Evolutionary conservation across 1,140 invertebrate species (phyloP).

Genomic region (Melanaphis sacchari): DNA sequence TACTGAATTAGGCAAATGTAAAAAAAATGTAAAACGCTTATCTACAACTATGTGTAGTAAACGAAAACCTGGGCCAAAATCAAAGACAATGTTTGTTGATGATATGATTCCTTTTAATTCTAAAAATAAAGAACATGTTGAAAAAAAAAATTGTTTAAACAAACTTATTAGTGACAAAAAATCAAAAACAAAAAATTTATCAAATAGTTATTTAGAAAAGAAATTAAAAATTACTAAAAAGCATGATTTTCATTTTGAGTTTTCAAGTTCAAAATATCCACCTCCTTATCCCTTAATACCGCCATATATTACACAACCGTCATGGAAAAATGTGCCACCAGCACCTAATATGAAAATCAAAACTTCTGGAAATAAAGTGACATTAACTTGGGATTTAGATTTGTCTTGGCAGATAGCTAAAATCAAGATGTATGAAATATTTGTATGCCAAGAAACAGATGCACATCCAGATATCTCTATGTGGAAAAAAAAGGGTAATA

Average conservation of each 20-base stretch:
- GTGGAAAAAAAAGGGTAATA: conserved; percentile 5
- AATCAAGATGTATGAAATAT: conserved; percentile 19
- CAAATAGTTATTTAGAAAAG: background rate
- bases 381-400: background rate
- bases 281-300: conserved; percentile 1
- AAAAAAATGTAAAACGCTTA: background rate
- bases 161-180: background rate
- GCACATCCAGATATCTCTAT: background rate
- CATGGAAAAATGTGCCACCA: conserved; percentile 19
- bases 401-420: background rate
- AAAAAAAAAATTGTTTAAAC: background rate
- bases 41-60: background rate
- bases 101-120: background rate
- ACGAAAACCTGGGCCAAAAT: background rate
- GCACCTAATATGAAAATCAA: background rate
- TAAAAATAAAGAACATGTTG: background rate
- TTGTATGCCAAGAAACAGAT: background rate
- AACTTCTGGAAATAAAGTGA: background rate
- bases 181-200: background rate
- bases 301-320: background rate
- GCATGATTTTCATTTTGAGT: background rate
- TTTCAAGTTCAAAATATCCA: background rate
- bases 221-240: background rate
- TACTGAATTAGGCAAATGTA: background rate
- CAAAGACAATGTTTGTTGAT: background rate